These are phyloP conservation scores for Whitmania pigra DNA, from an alignment of 1,140 invertebrate genomes.

Conservation along the genomic window DNA sequence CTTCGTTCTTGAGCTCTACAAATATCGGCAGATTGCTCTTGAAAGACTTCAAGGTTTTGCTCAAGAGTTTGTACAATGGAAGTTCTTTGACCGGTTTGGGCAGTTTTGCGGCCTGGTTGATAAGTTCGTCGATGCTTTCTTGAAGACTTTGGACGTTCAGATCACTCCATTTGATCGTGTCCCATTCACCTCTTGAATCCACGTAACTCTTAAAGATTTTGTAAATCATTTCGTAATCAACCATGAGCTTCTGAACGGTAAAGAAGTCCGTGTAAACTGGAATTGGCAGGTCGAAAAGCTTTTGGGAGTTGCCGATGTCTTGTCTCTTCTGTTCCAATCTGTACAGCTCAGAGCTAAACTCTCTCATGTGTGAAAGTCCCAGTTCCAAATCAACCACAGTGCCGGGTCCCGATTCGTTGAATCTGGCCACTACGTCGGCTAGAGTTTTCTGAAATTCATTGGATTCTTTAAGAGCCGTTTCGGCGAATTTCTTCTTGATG, in stretches of 20 bases:
- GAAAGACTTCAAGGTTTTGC: constrained; percentile 71
- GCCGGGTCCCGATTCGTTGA: constrained; percentile 60
- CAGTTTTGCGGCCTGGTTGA: constrained; percentile 60
- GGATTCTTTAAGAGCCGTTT: constrained; percentile 49
- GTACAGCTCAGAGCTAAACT: constrained; percentile 55
- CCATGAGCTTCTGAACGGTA: constrained; percentile 57
- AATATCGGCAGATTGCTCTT: constrained; percentile 72
- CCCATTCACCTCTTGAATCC: constrained; percentile 60
- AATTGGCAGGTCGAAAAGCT: constrained; percentile 68
- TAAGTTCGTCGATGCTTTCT: constrained; percentile 60
- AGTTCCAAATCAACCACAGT: constrained; percentile 62
- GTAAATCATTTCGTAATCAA: constrained; percentile 59
- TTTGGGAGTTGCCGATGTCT: constrained; percentile 63
- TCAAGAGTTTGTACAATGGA: constrained; percentile 54
- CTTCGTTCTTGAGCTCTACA: constrained; percentile 77
- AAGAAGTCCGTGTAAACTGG: constrained; percentile 64
- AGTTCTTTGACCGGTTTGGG: constrained; percentile 48
- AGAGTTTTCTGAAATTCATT: constrained; percentile 55
- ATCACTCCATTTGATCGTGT: constrained; percentile 70
- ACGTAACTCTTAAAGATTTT: constrained; percentile 45
- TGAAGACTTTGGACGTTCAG: constrained; percentile 66
- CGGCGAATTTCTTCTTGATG: constrained; percentile 55
- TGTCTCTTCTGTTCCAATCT: constrained; percentile 55
- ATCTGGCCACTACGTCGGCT: constrained; percentile 56
- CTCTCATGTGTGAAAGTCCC: constrained; percentile 50